These are phyloP conservation scores for Laterallus jamaicensis DNA, from an alignment of 2,113 vertebrate species.

Conservation along the genomic window DNA sequence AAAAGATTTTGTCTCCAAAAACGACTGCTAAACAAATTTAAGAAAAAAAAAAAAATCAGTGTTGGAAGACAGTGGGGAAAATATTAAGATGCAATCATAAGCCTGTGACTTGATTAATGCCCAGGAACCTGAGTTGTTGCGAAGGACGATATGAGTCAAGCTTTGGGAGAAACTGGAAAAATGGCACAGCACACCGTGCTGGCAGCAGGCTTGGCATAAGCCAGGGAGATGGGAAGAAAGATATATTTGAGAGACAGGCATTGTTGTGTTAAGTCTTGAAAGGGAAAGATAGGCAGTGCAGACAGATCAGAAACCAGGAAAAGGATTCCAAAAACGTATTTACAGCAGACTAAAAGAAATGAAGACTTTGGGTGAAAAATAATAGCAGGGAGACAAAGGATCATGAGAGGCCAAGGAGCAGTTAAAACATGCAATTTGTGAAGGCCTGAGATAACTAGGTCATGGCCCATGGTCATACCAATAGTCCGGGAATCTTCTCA, in stretches of 20 bases:
- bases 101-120: not conserved
- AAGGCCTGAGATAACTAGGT: not conserved
- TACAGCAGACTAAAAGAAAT: not conserved
- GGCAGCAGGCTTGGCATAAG: conserved; percentile 1
- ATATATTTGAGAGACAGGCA: not conserved
- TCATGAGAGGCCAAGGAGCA: not conserved
- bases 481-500: not conserved
- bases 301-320: conserved; percentile 17
- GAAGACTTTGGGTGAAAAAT: not conserved
- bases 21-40: not conserved
- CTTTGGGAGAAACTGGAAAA: conserved; percentile 18
- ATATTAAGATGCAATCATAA: not conserved
- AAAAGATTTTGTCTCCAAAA: not conserved
- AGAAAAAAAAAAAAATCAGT: not conserved
- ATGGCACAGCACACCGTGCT: not conserved
- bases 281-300: not conserved
- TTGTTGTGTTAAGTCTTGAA: not conserved
- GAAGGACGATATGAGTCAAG: conserved; percentile 31
- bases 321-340: conserved; percentile 19
- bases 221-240: not conserved
- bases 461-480: not conserved
- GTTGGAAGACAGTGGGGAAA: conserved; percentile 5
- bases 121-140: not conserved
- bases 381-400: not conserved
- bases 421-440: not conserved